These are phyloP conservation scores for Pogonomyrmex barbatus DNA, from an alignment of 1,140 invertebrate species.

Conservation along the genomic window DNA sequence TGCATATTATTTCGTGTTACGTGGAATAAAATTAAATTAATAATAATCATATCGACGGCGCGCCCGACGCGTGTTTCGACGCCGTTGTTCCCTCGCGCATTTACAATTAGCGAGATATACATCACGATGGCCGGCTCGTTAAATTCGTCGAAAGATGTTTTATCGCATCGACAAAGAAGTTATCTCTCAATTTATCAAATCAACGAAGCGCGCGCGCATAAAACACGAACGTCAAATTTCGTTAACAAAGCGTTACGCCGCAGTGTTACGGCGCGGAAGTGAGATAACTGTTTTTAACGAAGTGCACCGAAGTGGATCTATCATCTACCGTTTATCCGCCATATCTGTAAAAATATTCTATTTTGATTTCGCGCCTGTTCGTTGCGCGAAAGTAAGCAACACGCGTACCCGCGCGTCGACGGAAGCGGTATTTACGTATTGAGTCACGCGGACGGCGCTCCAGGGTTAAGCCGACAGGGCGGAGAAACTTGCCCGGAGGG, in stretches of 20 bases:
- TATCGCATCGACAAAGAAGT: background rate
- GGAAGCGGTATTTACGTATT: background rate
- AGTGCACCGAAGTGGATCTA: background rate
- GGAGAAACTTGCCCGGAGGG: constrained; percentile 48
- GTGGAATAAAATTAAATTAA: background rate
- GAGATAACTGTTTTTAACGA: background rate
- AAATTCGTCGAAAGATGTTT: background rate
- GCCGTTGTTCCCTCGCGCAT: background rate
- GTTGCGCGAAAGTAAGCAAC: background rate
- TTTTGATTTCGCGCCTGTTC: background rate
- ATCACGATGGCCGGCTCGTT: background rate
- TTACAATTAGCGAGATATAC: background rate
- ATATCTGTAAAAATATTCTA: constrained; percentile 11
- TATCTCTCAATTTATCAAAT: background rate
- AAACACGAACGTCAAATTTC: background rate
- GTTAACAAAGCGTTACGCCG: background rate
- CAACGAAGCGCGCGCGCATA: background rate
- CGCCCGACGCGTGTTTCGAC: background rate
- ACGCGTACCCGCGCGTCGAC: background rate
- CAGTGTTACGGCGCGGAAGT: no score
- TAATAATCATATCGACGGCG: background rate
- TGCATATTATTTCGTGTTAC: background rate
- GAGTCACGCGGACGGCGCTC: background rate
- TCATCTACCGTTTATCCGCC: background rate
- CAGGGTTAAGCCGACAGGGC: constrained; percentile 7